A percentile compares a stretch with the other conserved stretches of the same genome.
Conservation (phyloP, 2,113 vertebrate genomes). For the Phocoena phocoena region DNA sequence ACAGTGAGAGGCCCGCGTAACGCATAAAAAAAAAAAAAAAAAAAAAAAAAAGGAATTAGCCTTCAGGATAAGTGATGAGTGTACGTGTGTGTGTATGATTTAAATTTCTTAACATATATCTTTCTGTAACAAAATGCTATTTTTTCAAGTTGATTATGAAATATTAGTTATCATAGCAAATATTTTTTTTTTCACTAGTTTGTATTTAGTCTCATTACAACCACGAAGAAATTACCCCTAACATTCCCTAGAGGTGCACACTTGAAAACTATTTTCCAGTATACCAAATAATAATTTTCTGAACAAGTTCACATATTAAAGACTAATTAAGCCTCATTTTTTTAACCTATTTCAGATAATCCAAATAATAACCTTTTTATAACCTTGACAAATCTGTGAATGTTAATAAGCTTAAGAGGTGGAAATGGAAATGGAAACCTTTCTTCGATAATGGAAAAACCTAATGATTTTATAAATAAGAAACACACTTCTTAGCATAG, state of each 20-base stretch:
- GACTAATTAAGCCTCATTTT: constrained; percentile 8
- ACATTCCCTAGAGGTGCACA: not conserved
- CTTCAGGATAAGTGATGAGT: not conserved
- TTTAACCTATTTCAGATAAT: constrained; percentile 37
- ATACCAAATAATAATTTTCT: constrained; percentile 49
- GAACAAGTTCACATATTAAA: constrained; percentile 19
- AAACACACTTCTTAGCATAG: not conserved
- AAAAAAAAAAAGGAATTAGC: no score
- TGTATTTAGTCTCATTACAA: constrained; percentile 45
- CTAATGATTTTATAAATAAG: constrained; percentile 53
- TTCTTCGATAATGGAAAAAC: constrained; percentile 44
- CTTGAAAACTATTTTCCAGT: constrained; percentile 37
- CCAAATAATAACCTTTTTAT: constrained; percentile 60
- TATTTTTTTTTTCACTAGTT: constrained; percentile 10
- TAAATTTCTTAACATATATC: constrained; percentile 28
- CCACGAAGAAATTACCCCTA: constrained; percentile 13
- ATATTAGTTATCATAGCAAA: not conserved
- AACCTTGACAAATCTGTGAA: constrained; percentile 49
- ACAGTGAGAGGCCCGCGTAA: no score
- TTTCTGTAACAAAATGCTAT: constrained; percentile 18
- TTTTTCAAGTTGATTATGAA: constrained; percentile 38
- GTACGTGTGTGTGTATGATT: not conserved
- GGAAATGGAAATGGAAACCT: not conserved
- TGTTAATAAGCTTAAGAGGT: constrained; percentile 46
- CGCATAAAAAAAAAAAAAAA: no score